Evolutionary conservation across 2,888 invertebrate genomes (phyloP), one percentile per base, ranked within the genome.

Genomic region (Lasioglossum calceatum): DNA sequence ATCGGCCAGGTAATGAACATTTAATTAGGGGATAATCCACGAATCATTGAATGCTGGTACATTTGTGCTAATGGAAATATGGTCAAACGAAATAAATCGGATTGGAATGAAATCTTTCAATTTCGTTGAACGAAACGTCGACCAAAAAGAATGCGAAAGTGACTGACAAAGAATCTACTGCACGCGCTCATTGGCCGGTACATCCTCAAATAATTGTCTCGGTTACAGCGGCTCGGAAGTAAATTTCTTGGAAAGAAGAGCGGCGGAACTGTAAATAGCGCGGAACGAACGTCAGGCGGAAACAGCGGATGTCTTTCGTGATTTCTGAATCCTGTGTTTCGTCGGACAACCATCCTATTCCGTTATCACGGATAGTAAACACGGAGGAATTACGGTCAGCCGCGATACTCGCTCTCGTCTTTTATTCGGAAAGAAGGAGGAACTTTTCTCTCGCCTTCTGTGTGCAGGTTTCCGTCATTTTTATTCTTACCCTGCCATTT

Each of bases 281-380:
- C 54, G 64, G 77, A 77, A 85, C 77, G 58, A 36, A 74, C 70
- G 36, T 47, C 54, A 36, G n/a, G n/a, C 73, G 74, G 85, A 77
- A 77, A 42, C 36, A 36, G 39, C 23, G 76, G 32, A 58, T 76
- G 80, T 75, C 77, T 70, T 77, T 54, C 67, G 85, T 86, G 85
- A 79, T 85, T 86, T 81, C 81, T 64, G 54, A 79, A 85, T 72
- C 72, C 78, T 76, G 78, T 73, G 75, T 85, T 85, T 47, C 78
- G 78, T 61, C 54, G 85, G 85, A 81, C 78, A 86, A 64, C 42
- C 78, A 72, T 84, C 72, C 85, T 79, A 73, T 81, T 81, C 72
- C 64, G 81, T 86, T 85, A 86, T 81, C 85, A 85, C 81, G 86
- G 85, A 61, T 81, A 77, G 86, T 86, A 85, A 86, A 86, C 81